Base-by-base conservation (phyloP, 2,888 invertebrate genomes). In the Nebria brevicollis region DNA sequence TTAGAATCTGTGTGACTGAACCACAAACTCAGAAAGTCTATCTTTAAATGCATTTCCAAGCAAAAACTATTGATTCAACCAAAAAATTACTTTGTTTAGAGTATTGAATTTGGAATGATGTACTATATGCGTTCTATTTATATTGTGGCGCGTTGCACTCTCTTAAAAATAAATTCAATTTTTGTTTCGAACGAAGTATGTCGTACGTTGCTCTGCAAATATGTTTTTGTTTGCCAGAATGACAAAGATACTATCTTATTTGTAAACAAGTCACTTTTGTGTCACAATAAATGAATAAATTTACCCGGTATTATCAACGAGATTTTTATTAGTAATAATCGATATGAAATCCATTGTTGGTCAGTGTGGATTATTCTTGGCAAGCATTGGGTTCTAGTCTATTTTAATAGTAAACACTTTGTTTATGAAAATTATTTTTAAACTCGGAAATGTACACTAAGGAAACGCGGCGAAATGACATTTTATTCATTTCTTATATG, bases 151-250 rank as follows among this genome's bases (percentile, higher is more conserved):
- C 77, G 70, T 77, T 77, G 77, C 77, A 77, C 77, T 77, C 77
- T 34, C 43, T 34, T 11, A 54, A 54, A 54, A 54, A 54, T 54
- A 54, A 54, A 54, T 54, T 6, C 8, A 54, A 54, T 54, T 54
- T 54, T 54, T 54, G 54, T 7, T 8, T 13, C 6, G 8, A 0
- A 54, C 25, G 70, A 77, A 77, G 54, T 54, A 26, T 54, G 77
- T 77, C 54, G 54, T 54, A 54, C 77, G 77, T 77, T 70, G 77
- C 26, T 77, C 70, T 72, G 41, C 54, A 54, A 54, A 54, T 54
- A 54, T 54, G 54, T 77, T 77, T 54, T 11, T 54, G 54, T 77
- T 77, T 77, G 77, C 77, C 77, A 77, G 70, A 70, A 77, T 77
- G 70, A 77, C 70, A 34, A 34, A 34, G 34, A 34, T 34, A 42